These are phyloP conservation scores for Labeo rohita DNA, from an alignment of 2,113 vertebrate species.

Conservation along the genomic window DNA sequence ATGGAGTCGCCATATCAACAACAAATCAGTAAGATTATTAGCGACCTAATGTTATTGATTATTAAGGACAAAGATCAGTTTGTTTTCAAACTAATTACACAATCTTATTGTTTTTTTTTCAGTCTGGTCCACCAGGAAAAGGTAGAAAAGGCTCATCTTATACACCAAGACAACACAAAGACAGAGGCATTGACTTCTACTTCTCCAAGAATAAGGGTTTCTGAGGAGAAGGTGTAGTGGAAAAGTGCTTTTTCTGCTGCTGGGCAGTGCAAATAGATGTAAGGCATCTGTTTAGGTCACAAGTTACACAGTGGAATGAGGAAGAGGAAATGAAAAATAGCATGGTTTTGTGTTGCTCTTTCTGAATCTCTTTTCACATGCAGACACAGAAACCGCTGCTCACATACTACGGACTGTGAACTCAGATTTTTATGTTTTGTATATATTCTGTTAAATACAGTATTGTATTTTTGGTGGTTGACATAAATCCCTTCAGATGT, in stretches of 20 bases:
- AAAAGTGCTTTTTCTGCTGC: neutral
- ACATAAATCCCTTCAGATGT: neutral
- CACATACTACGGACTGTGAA: neutral
- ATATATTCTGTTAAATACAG: neutral
- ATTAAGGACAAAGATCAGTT: neutral
- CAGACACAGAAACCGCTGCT: neutral
- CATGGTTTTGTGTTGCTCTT: neutral
- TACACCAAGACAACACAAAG: conserved; percentile 65
- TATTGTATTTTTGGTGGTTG: neutral
- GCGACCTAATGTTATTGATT: neutral
- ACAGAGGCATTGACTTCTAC: conserved; percentile 83
- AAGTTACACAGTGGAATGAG: conserved; percentile 2
- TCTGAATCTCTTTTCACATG: neutral
- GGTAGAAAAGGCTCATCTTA: conserved; percentile 70
- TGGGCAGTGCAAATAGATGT: neutral
- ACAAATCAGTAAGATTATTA: conserved; percentile 71
- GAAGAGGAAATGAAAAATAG: conserved; percentile 4
- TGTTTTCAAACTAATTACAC: neutral
- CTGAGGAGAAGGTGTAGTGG: neutral
- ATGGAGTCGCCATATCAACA: conserved; percentile 77
- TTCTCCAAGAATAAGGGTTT: conserved; percentile 77
- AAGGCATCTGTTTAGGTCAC: neutral
- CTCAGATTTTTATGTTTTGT: neutral
- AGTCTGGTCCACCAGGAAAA: conserved; percentile 65
- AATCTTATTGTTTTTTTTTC: neutral